Evolutionary conservation across 2,797 vertebrate species (phyloP).

Genomic region (Triplophysa bombifrons): DNA sequence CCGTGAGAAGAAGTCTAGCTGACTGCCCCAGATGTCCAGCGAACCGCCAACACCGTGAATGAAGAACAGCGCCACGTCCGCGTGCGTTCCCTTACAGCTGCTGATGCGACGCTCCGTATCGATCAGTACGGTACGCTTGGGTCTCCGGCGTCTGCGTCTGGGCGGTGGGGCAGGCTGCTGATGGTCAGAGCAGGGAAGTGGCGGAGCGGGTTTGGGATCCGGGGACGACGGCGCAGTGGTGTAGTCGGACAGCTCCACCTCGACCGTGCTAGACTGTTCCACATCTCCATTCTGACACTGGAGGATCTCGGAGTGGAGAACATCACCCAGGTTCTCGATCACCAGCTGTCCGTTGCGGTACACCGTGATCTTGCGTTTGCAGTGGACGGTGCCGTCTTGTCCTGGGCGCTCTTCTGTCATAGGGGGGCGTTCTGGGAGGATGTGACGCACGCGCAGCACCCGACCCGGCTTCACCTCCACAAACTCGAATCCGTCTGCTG

Average conservation of each 20-base stretch:
- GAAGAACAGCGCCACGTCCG: constrained; percentile 93
- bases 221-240: constrained; percentile 74
- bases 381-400: constrained; percentile 77
- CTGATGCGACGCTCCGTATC: constrained; percentile 89
- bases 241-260: constrained; percentile 85
- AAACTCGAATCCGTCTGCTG: constrained; percentile 86
- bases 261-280: constrained; percentile 82
- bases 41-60: constrained; percentile 95
- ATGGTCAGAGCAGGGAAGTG: constrained; percentile 63
- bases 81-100: constrained; percentile 90
- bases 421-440: constrained; percentile 67
- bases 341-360: constrained; percentile 93
- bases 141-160: constrained; percentile 80
- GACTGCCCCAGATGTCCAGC: constrained; percentile 95
- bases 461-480: constrained; percentile 95
- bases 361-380: constrained; percentile 91
- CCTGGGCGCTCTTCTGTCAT: constrained; percentile 57
- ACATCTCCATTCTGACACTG: constrained; percentile 83
- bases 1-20: constrained; percentile 91
- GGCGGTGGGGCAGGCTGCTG: constrained; percentile 76
- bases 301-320: constrained; percentile 85
- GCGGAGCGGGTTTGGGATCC: constrained; percentile 67
- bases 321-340: constrained; percentile 92
- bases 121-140: constrained; percentile 88
- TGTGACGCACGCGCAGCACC: constrained; percentile 87